phyloP scores from a whole-genome alignment of 2,113 vertebrate genomes.

The Istiophorus platypterus region DNA sequence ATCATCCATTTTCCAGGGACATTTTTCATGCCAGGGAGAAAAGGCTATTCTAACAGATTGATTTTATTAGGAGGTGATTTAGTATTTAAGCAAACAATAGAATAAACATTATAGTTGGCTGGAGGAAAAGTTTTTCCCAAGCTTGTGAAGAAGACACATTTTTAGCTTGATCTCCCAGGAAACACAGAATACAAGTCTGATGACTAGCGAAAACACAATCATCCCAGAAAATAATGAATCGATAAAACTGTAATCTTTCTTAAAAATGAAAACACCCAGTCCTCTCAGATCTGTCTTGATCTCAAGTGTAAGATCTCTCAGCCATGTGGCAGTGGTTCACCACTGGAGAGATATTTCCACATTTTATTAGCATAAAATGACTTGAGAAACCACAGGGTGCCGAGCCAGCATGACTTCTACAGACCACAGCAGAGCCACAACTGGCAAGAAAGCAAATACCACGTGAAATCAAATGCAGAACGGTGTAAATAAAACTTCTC shows the following conservation, averaged over 20 bases:
- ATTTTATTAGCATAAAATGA: slow-evolving; percentile 49
- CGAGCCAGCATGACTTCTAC: slow-evolving; percentile 49
- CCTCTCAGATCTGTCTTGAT: not conserved
- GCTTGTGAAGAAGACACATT: not conserved
- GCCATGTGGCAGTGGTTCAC: slow-evolving; percentile 3
- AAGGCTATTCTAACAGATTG: not conserved
- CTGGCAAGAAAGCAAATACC: slow-evolving; percentile 80
- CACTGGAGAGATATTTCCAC: slow-evolving; percentile 51
- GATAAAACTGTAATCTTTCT: not conserved
- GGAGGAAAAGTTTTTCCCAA: not conserved
- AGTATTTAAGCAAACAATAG: not conserved
- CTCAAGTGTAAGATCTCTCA: not conserved
- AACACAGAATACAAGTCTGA: not conserved
- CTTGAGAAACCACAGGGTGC: slow-evolving; percentile 21
- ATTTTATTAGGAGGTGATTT: slow-evolving; percentile 7
- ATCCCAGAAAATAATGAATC: not conserved
- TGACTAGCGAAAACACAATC: not conserved
- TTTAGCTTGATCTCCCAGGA: not conserved
- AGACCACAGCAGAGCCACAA: slow-evolving; percentile 60
- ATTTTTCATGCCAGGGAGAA: not conserved
- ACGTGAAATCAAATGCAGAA: slow-evolving; percentile 82
- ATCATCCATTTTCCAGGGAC: not conserved
- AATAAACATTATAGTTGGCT: not conserved
- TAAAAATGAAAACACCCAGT: not conserved
- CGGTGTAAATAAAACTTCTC: slow-evolving; percentile 85